Percentiles rank a stretch among this genome's conserved stretches.
These are phyloP conservation scores for Drosophila paucipuncta DNA, from an alignment of 2,888 invertebrate genomes.

Conservation along the genomic window DNA sequence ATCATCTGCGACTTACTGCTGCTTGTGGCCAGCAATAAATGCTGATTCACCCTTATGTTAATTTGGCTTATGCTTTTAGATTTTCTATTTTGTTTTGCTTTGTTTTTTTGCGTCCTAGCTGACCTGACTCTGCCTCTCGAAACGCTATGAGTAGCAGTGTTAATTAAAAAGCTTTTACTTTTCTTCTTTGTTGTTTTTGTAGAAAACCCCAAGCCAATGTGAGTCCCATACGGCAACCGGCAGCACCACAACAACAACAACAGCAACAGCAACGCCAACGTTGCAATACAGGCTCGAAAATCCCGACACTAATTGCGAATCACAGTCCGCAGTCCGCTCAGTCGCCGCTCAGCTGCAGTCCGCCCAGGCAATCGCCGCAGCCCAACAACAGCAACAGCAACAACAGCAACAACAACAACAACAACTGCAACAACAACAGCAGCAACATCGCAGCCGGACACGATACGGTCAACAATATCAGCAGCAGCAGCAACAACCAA, in stretches of 20 bases:
- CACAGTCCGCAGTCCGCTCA: constrained; percentile 73
- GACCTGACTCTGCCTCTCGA: background rate
- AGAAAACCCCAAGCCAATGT: constrained; percentile 87
- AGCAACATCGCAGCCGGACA: constrained; percentile 54
- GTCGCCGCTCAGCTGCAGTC: constrained; percentile 82
- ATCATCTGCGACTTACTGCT: background rate
- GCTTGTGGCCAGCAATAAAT: background rate
- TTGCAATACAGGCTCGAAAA: constrained; percentile 85
- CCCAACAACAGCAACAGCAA: constrained; percentile 42
- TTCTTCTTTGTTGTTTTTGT: constrained; percentile 71
- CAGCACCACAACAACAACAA: constrained; percentile 71
- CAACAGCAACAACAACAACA: background rate
- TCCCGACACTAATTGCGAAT: constrained; percentile 84
- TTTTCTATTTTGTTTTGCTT: background rate
- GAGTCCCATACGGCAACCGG: constrained; percentile 84
- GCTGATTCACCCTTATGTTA: background rate
- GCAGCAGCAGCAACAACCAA: constrained; percentile 41
- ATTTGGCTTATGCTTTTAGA: background rate
- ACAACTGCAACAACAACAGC: constrained; percentile 37
- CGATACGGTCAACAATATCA: constrained; percentile 52
- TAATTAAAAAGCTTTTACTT: constrained; percentile 37
- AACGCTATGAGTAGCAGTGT: background rate
- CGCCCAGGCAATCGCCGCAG: constrained; percentile 74
- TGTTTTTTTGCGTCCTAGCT: constrained; percentile 36
- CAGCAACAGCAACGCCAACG: constrained; percentile 82